Evolutionary conservation across 2,797 vertebrate species (phyloP), one percentile per base, ranked within the genome.

Genomic region (Cossypha caffra): DNA sequence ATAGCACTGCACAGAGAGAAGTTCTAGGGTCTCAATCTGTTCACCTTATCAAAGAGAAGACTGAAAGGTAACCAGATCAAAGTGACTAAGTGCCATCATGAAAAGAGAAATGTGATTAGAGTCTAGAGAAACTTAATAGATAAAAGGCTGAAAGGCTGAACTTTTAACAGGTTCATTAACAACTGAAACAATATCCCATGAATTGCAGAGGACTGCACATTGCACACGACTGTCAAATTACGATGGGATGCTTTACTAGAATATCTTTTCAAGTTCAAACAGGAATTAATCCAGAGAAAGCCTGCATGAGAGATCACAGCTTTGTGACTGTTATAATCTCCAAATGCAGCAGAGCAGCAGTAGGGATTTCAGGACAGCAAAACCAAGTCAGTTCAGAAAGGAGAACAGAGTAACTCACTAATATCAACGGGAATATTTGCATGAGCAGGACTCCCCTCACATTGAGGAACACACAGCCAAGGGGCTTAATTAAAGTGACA

Each of bases 221-320:
- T 35, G 38, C 83, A 54, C 48, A 63, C 0, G 3, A 71, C 3
- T 63, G 72, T 31, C 74, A 69, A 77, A 61, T 88, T 88, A 90
- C 2, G 28, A 89, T 1, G 16, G 42, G 48, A 84, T 78, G 66
- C 37, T 92, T 88, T 92, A 77, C 77, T 79, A 78, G 79, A 97
- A 64, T 33, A 73, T 73, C 38, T 92, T 90, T 88, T 78, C 59
- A 67, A 89, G 55, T 93, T 94, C 77, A 92, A 90, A 79, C 48
- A 90, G 63, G 92, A 92, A 92, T 94, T 96, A 93, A 96, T 71
- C 83, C 90, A 77, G 77, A 93, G 80, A 79, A 95, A 85, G 40
- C 24, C 63, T 79, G 17, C 67, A 88, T 38, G 45, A 81, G 51
- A 93, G 73, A 92, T 76, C 55, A 86, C 40, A 88, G 86, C 55